Conservation (phyloP, 1,140 invertebrate genomes). For the Colletes gigas region DNA sequence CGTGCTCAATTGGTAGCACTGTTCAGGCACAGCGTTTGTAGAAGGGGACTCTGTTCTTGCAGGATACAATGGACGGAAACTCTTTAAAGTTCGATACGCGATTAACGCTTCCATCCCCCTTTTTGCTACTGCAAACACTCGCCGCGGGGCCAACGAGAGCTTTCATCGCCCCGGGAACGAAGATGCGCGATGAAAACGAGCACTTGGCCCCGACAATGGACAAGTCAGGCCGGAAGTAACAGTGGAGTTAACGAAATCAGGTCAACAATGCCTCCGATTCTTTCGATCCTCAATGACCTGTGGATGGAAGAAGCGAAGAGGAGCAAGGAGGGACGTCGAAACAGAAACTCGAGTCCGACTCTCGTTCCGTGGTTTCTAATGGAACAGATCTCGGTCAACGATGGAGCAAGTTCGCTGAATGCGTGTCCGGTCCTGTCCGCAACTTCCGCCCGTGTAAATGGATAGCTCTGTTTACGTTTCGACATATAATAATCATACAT, state of each 20-base stretch:
- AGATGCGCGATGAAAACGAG: background rate
- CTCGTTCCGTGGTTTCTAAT: constrained; percentile 20
- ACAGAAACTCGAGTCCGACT: background rate
- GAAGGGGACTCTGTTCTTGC: background rate
- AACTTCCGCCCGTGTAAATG: constrained; percentile 34
- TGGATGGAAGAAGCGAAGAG: constrained; percentile 11
- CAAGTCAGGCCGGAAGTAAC: constrained; percentile 38
- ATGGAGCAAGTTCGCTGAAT: constrained; percentile 32
- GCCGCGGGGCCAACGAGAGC: background rate
- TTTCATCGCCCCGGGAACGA: background rate
- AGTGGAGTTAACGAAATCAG: constrained; percentile 47
- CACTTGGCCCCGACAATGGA: constrained; percentile 43
- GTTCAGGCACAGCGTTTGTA: too few species aligned
- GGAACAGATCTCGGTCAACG: constrained; percentile 39
- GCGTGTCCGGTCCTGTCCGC: constrained; percentile 34
- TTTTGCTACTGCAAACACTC: background rate
- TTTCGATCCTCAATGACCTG: constrained; percentile 28
- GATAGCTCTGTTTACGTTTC: constrained; percentile 45
- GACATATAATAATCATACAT: constrained; percentile 61
- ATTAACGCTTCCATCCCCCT: background rate
- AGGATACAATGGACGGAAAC: background rate
- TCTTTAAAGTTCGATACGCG: background rate
- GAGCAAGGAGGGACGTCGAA: background rate
- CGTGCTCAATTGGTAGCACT: too few species aligned
- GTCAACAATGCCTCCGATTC: constrained; percentile 50